Conservation (phyloP, 2,113 vertebrate species). For the Hippocampus zosterae region DNA sequence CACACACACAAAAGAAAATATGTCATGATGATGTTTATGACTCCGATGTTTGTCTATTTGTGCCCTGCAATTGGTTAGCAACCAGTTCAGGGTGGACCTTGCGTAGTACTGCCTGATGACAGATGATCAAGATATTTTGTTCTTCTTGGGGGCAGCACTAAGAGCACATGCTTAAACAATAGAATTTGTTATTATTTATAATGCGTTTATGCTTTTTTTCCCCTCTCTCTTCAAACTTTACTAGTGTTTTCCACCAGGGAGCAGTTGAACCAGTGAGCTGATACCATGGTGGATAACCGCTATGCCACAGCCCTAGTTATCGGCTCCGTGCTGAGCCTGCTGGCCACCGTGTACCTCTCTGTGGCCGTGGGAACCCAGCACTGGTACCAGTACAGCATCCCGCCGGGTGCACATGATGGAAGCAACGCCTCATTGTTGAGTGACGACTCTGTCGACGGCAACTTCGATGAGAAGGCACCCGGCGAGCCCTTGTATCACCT, state of each 20-base stretch:
- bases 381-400: slow-evolving; percentile 90
- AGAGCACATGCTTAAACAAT: no score
- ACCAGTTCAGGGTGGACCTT: no score
- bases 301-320: slow-evolving; percentile 95
- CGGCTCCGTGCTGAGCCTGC: slow-evolving; percentile 89
- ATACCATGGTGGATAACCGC: slow-evolving; percentile 88
- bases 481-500: slow-evolving; percentile 76
- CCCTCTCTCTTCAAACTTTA: neutral
- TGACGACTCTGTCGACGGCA: slow-evolving; percentile 69
- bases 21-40: no score
- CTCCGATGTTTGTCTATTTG: no score
- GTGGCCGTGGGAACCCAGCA: slow-evolving; percentile 89
- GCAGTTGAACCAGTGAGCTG: neutral
- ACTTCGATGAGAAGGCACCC: slow-evolving; percentile 76
- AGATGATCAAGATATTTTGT: no score
- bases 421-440: slow-evolving; percentile 70
- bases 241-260: neutral
- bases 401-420: slow-evolving; percentile 62
- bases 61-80: no score
- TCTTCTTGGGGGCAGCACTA: no score
- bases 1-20: no score
- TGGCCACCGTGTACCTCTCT: slow-evolving; percentile 91
- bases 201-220: neutral
- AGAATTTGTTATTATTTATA: no score
- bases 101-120: no score